Percentiles rank a stretch among this genome's conserved stretches.
Evolutionary conservation across 2,888 invertebrate species (phyloP).

Genomic region (Ellobium chinense): DNA sequence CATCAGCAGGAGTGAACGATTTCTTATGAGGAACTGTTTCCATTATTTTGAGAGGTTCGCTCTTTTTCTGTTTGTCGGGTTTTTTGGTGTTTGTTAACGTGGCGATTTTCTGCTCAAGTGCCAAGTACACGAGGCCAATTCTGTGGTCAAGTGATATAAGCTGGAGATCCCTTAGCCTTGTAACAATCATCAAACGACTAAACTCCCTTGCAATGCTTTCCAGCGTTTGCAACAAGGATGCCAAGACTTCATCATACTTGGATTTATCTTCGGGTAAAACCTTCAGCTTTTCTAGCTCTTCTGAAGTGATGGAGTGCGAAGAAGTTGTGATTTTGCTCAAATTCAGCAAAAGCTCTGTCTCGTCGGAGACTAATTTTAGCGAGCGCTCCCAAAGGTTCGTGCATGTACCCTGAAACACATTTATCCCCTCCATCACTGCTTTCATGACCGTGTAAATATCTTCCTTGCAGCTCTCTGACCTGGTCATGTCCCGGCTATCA

Average conservation of each 20-base stretch:
- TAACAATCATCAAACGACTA: not conserved
- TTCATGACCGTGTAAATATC: not conserved
- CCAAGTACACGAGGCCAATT: not conserved
- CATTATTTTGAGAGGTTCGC: too few species aligned
- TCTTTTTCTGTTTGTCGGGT: too few species aligned
- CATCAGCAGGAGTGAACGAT: too few species aligned
- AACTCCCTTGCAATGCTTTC: not conserved
- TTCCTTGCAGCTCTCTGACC: not conserved
- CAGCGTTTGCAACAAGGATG: not conserved
- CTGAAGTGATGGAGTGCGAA: not conserved
- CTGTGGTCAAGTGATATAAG: not conserved
- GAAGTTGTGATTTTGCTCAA: not conserved
- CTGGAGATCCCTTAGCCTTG: not conserved
- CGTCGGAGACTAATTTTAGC: not conserved
- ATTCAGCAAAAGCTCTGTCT: not conserved
- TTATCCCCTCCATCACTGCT: not conserved
- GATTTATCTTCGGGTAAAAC: not conserved
- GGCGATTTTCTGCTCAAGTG: not conserved
- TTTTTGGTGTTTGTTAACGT: too few species aligned
- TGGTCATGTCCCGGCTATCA: not conserved
- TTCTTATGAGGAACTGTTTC: too few species aligned
- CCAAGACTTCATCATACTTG: not conserved
- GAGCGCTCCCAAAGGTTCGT: not conserved
- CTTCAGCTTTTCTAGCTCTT: not conserved
- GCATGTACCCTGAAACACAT: not conserved